These are phyloP conservation scores for Poeciliopsis turneri DNA, from an alignment of 2,797 vertebrate genomes.

Conservation along the genomic window DNA sequence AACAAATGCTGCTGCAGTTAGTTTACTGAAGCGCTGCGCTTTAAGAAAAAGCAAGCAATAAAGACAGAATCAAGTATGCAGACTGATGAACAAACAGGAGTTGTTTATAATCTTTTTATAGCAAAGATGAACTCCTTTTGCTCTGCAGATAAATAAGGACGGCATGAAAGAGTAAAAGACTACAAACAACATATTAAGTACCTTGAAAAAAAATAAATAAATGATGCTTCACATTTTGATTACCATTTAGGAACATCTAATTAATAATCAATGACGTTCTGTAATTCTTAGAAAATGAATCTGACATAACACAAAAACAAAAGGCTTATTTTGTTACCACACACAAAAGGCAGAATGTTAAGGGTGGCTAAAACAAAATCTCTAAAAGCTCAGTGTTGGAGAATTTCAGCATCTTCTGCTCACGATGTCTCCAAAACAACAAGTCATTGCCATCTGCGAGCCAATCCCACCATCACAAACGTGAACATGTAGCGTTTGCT, in stretches of 20 bases:
- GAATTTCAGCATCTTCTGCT: not conserved
- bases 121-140: not conserved
- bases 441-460: not conserved
- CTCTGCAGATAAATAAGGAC: not conserved
- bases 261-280: not conserved
- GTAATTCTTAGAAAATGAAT: not conserved
- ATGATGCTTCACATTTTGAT: not conserved
- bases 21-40: slow-evolving; percentile 48
- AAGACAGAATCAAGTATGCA: not conserved
- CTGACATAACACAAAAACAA: not conserved
- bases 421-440: not conserved
- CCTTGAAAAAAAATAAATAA: not conserved
- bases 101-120: not conserved
- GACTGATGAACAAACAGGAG: slow-evolving; percentile 10
- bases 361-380: not conserved
- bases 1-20: slow-evolving; percentile 35
- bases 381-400: not conserved
- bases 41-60: slow-evolving; percentile 10
- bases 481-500: not conserved
- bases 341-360: not conserved
- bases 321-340: not conserved
- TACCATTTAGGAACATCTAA: not conserved
- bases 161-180: not conserved
- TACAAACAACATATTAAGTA: not conserved
- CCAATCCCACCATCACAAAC: not conserved